Percentiles rank a stretch among this genome's conserved stretches.
Conservation (phyloP, 2,113 vertebrate species). For the Cardinalis cardinalis region DNA sequence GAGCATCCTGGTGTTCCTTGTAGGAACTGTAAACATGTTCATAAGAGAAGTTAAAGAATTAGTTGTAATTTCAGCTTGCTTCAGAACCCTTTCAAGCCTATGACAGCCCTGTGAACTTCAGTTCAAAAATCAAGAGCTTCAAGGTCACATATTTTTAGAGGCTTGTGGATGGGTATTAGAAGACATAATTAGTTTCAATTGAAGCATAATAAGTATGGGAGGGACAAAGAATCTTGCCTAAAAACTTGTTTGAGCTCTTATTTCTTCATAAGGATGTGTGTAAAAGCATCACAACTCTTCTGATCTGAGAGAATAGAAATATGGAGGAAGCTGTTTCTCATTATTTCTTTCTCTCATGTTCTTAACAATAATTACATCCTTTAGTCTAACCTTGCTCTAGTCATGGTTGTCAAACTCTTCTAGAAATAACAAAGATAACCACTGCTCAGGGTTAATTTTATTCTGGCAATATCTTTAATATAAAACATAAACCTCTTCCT, state of each 20-base stretch:
- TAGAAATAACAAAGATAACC: neutral
- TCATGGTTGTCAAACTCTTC: neutral
- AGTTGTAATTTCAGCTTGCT: neutral
- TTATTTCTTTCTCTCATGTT: neutral
- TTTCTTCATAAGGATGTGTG: neutral
- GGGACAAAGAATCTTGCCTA: neutral
- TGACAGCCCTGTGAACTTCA: neutral
- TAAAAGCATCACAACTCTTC: neutral
- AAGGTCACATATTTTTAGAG: neutral
- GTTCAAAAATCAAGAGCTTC: neutral
- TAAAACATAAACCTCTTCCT: neutral
- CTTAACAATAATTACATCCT: neutral
- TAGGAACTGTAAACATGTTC: neutral
- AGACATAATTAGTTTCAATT: neutral
- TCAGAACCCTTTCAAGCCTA: neutral
- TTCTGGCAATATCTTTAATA: neutral
- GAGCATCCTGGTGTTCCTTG: neutral
- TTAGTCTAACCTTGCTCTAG: neutral
- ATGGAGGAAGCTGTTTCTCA: neutral
- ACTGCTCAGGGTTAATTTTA: neutral
- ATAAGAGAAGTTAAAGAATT: neutral
- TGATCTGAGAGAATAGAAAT: neutral
- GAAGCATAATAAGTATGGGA: neutral
- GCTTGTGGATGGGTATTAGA: neutral
- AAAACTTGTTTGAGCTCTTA: neutral